Percentiles rank a stretch among this genome's conserved stretches.
Evolutionary conservation across 2,888 invertebrate species (phyloP).

Genomic region (Bhutanitis thaidina): DNA sequence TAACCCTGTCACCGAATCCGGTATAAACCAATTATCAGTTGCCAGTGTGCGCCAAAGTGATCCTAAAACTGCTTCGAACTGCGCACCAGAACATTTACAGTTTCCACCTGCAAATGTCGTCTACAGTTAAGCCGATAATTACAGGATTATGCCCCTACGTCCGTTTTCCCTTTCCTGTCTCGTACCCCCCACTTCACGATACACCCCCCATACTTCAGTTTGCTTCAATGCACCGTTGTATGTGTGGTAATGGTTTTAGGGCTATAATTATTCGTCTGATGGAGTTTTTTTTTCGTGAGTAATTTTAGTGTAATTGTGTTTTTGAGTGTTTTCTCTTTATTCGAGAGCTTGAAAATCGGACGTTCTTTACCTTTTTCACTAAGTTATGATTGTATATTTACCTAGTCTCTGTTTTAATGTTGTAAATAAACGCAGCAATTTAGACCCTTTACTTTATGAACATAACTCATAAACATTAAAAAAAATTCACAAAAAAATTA

Average conservation of each 20-base stretch:
- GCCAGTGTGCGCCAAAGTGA: slow-evolving; percentile 46
- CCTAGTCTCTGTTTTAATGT: too few species aligned
- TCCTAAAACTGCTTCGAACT: slow-evolving; percentile 39
- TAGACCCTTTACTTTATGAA: background rate
- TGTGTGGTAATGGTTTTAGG: slow-evolving; percentile 71
- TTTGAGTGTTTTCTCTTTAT: slow-evolving; percentile 31
- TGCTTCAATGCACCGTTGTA: slow-evolving; percentile 66
- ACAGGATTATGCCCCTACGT: slow-evolving; percentile 64
- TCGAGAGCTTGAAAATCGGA: slow-evolving; percentile 24
- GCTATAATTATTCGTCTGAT: slow-evolving; percentile 69
- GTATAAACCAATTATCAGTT: slow-evolving; percentile 60
- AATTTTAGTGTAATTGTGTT: slow-evolving; percentile 51
- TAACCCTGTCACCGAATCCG: slow-evolving; percentile 36
- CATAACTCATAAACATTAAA: too few species aligned
- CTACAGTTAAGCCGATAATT: slow-evolving; percentile 78
- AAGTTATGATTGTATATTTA: background rate
- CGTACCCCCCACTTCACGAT: slow-evolving; percentile 29
- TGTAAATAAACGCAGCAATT: background rate
- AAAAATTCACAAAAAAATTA: too few species aligned
- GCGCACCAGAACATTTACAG: slow-evolving; percentile 44
- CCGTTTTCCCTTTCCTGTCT: slow-evolving; percentile 33
- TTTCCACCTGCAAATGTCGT: slow-evolving; percentile 72
- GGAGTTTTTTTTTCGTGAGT: slow-evolving; percentile 56
- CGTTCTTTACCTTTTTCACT: slow-evolving; percentile 25
- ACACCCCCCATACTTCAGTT: slow-evolving; percentile 51